A percentile compares a stretch with the other conserved stretches of the same genome.
Conservation (phyloP, 1,140 invertebrate genomes). For the Apis mellifera region Amel_HAv3.1 CM009943.2:2926501-2927000, state of each 20-base stretch:
- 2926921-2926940: too few relatives aligned
- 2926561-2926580: neutral
- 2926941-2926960: too few relatives aligned
- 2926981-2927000: neutral
- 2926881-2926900: neutral
- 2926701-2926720: constrained; percentile 56
- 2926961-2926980: neutral
- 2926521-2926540: neutral
- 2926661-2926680: constrained; percentile 20
- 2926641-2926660: neutral
- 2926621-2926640: neutral
- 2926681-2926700: constrained; percentile 40
- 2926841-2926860: too few relatives aligned
- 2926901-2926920: neutral
- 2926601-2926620: constrained; percentile 52
- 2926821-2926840: neutral
- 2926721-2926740: constrained; percentile 57
- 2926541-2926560: neutral
- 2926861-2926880: neutral
- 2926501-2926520: constrained; percentile 6
- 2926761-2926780: constrained; percentile 14
- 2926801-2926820: neutral
- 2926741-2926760: constrained; percentile 16
- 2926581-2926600: constrained; percentile 6
- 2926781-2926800: constrained; percentile 10